Percentiles rank a stretch among this genome's conserved stretches.
Evolutionary conservation across 2,113 vertebrate genomes (phyloP).

Genomic region (Megaceryle maxima): DNA sequence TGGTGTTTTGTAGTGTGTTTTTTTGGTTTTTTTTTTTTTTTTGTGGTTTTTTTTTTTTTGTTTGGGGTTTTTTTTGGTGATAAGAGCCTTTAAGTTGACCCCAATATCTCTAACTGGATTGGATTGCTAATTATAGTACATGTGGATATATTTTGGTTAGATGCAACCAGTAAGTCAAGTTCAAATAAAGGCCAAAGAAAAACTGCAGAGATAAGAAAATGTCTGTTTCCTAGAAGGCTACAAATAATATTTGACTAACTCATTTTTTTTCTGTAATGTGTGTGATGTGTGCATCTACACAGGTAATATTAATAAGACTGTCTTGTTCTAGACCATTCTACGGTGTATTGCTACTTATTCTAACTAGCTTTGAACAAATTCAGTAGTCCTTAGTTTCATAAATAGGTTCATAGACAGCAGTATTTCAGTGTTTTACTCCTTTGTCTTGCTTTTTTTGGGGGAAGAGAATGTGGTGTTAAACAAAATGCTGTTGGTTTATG

Average conservation of each 20-base stretch:
- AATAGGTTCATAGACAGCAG: background rate
- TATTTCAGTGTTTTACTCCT: background rate
- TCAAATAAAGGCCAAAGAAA: conserved; percentile 37
- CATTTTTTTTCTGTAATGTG: background rate
- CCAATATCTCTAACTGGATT: conserved; percentile 62
- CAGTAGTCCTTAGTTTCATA: background rate
- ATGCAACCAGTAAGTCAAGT: conserved; percentile 17
- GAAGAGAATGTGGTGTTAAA: background rate
- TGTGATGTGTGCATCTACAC: background rate
- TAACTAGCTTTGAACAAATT: background rate
- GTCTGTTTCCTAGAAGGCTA: background rate
- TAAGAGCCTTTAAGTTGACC: background rate
- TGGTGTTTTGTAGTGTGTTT: background rate
- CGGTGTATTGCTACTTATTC: background rate
- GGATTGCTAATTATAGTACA: conserved; percentile 45
- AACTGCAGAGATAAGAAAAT: background rate
- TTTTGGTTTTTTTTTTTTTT: background rate
- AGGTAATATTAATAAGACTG: background rate
- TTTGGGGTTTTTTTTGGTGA: background rate
- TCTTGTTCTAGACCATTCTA: background rate
- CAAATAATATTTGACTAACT: background rate
- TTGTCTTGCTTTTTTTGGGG: background rate
- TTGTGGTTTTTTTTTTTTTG: background rate
- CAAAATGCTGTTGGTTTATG: background rate
- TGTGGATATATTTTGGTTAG: conserved; percentile 13